These are phyloP conservation scores for Agrotis exclamationis DNA, from an alignment of 2,888 invertebrate genomes.

Conservation along the genomic window DNA sequence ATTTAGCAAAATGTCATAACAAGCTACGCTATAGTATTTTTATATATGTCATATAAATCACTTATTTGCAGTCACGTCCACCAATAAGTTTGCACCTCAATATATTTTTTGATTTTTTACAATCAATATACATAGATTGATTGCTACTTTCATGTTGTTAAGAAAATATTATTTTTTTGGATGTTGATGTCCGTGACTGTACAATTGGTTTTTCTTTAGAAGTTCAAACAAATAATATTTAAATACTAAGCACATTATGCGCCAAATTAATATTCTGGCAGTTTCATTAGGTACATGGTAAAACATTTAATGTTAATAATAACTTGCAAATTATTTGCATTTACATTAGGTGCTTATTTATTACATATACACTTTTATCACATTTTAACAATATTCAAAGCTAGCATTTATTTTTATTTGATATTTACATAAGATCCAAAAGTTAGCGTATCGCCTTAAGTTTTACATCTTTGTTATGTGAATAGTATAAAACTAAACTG, in stretches of 20 bases:
- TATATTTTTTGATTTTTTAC: too few relatives aligned
- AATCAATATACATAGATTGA: too few relatives aligned
- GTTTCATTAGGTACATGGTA: slow-evolving; percentile 43
- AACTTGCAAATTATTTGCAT: slow-evolving; percentile 25
- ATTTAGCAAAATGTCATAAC: neutral
- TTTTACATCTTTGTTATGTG: neutral
- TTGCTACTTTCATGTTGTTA: too few relatives aligned
- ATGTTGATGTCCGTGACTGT: too few relatives aligned
- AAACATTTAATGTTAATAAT: slow-evolving; percentile 23
- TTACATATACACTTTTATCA: slow-evolving; percentile 48
- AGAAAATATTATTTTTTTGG: too few relatives aligned
- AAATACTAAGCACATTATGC: slow-evolving; percentile 29
- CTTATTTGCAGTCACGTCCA: neutral
- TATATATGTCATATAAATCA: neutral
- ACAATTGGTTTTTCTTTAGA: too few relatives aligned
- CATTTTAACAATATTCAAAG: slow-evolving; percentile 60
- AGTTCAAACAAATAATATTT: neutral
- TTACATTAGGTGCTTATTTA: slow-evolving; percentile 13
- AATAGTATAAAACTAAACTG: slow-evolving; percentile 3
- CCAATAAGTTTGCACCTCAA: too few relatives aligned
- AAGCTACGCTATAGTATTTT: neutral
- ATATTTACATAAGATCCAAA: slow-evolving; percentile 40
- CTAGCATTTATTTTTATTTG: slow-evolving; percentile 21
- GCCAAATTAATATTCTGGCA: slow-evolving; percentile 44
- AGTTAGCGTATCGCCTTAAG: neutral